A percentile compares a stretch with the other conserved stretches of the same genome.
Evolutionary conservation across 2,113 vertebrate genomes (phyloP).

Genomic region (Sclerurus mexicanus): DNA sequence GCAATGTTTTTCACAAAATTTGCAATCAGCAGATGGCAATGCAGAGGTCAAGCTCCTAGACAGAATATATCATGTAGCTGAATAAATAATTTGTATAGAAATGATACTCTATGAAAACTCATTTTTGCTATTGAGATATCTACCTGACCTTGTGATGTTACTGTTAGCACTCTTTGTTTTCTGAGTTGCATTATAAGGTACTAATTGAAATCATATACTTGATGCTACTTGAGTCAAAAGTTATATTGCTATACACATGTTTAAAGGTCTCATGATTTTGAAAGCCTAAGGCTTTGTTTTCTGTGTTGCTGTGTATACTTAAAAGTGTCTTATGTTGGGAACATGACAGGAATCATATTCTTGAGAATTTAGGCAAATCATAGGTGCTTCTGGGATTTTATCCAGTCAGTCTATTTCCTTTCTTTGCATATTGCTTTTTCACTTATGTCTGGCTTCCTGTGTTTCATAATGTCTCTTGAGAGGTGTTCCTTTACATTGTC

Average conservation of each 20-base stretch:
- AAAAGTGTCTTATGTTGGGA: neutral
- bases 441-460: neutral
- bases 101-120: neutral
- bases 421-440: neutral
- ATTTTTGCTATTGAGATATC: neutral
- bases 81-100: constrained; percentile 41
- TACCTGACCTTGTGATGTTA: neutral
- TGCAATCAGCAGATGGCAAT: constrained; percentile 44
- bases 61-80: neutral
- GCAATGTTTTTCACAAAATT: constrained; percentile 4
- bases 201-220: neutral
- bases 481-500: neutral
- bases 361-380: neutral
- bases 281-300: neutral
- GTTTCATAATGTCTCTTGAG: neutral
- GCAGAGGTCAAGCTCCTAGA: constrained; percentile 28
- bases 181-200: neutral
- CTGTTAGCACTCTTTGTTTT: neutral
- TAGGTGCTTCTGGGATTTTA: neutral
- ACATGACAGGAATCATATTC: neutral
- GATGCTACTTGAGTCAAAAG: neutral
- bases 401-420: neutral
- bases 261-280: neutral
- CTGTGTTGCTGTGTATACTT: neutral
- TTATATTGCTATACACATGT: fast-evolving